A percentile compares a stretch with the other conserved stretches of the same genome.
Conservation (phyloP, 2,113 vertebrate species). For the Otis tarda region DNA sequence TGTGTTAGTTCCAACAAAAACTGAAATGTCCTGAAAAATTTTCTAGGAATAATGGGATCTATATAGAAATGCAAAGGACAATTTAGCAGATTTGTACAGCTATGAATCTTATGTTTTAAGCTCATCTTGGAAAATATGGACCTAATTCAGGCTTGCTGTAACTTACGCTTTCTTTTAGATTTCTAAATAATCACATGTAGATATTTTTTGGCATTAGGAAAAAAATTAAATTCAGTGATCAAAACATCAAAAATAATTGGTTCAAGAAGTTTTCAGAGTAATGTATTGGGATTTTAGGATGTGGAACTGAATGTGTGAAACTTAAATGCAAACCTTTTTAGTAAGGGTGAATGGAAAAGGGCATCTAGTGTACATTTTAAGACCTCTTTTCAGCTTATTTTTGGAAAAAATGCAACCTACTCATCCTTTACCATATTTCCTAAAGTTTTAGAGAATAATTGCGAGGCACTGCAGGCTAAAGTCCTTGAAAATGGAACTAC, state of each 20-base stretch:
- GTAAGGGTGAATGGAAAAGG: not conserved
- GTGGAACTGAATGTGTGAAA: not conserved
- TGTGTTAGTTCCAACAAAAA: slow-evolving; percentile 65
- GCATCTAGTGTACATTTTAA: not conserved
- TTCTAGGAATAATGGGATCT: slow-evolving; percentile 73
- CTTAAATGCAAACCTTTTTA: slow-evolving; percentile 16
- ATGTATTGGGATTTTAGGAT: not conserved
- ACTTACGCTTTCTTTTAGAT: slow-evolving; percentile 27
- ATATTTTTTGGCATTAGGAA: slow-evolving; percentile 6
- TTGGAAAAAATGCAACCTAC: not conserved
- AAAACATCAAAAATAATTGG: slow-evolving; percentile 48
- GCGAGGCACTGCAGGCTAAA: not conserved
- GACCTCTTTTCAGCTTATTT: not conserved
- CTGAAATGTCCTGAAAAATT: slow-evolving; percentile 56
- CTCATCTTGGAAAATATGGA: slow-evolving; percentile 48
- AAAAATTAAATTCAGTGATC: slow-evolving; percentile 53
- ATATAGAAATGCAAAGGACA: slow-evolving; percentile 63
- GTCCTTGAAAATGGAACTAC: slow-evolving; percentile 10
- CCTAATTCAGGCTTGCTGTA: slow-evolving; percentile 22
- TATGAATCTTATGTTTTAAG: slow-evolving; percentile 72
- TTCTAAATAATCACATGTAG: not conserved
- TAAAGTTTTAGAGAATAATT: slow-evolving; percentile 22
- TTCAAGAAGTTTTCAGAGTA: not conserved
- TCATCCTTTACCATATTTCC: not conserved
- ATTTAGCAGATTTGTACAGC: slow-evolving; percentile 62